Conservation (phyloP, 2,888 invertebrate species). For the Luffia ferchaultella region DNA sequence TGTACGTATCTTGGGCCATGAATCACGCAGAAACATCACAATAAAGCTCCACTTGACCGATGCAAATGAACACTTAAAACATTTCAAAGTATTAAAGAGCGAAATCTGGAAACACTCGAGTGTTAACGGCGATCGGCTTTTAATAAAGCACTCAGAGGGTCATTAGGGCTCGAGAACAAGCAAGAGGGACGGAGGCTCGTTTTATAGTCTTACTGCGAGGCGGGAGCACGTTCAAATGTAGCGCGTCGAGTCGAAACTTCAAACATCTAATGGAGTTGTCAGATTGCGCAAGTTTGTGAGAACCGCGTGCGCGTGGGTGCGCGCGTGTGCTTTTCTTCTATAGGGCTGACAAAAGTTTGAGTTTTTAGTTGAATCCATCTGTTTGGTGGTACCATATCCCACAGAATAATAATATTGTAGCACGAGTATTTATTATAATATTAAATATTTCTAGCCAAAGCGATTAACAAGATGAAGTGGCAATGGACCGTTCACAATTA, state of each 20-base stretch:
- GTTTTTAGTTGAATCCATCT: background rate
- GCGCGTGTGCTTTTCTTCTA: no score
- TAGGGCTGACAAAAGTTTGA: slow-evolving; percentile 23
- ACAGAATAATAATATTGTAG: no score
- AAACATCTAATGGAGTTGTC: slow-evolving; percentile 53
- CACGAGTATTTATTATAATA: no score
- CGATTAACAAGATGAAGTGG: no score
- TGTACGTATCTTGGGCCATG: no score
- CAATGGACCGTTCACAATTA: no score
- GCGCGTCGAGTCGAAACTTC: slow-evolving; percentile 1
- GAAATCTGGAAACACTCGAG: background rate
- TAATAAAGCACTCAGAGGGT: slow-evolving; percentile 59
- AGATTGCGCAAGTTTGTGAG: slow-evolving; percentile 46
- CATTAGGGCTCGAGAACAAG: slow-evolving; percentile 32
- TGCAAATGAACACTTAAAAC: no score
- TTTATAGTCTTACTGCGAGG: slow-evolving; percentile 54
- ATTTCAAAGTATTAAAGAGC: no score
- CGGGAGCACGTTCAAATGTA: slow-evolving; percentile 10
- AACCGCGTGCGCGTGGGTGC: slow-evolving; percentile 35
- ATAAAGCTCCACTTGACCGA: no score
- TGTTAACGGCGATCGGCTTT: slow-evolving; percentile 53
- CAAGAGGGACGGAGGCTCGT: slow-evolving; percentile 34
- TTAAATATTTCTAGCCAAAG: no score
- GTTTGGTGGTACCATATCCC: no score
- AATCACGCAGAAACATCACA: no score